phyloP scores from a whole-genome alignment of 2,888 invertebrate genomes.

The Eupithecia abbreviata region DNA sequence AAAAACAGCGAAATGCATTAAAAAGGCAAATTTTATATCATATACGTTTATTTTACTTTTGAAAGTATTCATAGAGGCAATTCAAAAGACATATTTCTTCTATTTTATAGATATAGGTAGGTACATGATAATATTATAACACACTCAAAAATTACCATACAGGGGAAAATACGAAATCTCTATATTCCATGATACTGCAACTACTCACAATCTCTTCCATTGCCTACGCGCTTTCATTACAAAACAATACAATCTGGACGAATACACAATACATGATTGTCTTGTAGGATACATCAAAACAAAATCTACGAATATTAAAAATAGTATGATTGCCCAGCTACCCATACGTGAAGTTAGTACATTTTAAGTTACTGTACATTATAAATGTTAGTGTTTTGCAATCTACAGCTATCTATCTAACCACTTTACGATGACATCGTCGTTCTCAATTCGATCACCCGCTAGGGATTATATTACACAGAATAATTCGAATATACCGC shows the following conservation, averaged over 20 bases:
- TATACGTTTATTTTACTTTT: slow-evolving; percentile 70
- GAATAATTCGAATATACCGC: slow-evolving; percentile 51
- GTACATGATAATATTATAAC: slow-evolving; percentile 43
- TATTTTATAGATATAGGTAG: slow-evolving; percentile 42
- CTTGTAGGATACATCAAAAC: slow-evolving; percentile 66
- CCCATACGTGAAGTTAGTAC: slow-evolving; percentile 79
- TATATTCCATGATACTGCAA: slow-evolving; percentile 51
- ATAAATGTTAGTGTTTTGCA: slow-evolving; percentile 70
- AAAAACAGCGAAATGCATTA: slow-evolving; percentile 73
- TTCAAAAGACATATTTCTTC: slow-evolving; percentile 52
- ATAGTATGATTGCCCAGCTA: slow-evolving; percentile 82
- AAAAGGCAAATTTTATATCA: slow-evolving; percentile 74
- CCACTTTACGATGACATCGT: slow-evolving; percentile 62
- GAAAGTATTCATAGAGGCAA: slow-evolving; percentile 59
- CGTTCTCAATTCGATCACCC: slow-evolving; percentile 55
- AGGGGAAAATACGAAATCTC: slow-evolving; percentile 46
- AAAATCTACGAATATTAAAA: slow-evolving; percentile 75
- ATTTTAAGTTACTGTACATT: slow-evolving; percentile 77
- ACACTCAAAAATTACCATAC: slow-evolving; percentile 47
- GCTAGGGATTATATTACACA: slow-evolving; percentile 59
- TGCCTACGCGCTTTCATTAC: slow-evolving; percentile 55
- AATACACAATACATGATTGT: slow-evolving; percentile 71
- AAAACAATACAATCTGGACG: slow-evolving; percentile 62
- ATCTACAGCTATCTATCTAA: slow-evolving; percentile 71
- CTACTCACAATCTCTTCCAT: slow-evolving; percentile 57